Base-by-base conservation (phyloP, 2,888 invertebrate species). In the Amphipoea lucens region DNA sequence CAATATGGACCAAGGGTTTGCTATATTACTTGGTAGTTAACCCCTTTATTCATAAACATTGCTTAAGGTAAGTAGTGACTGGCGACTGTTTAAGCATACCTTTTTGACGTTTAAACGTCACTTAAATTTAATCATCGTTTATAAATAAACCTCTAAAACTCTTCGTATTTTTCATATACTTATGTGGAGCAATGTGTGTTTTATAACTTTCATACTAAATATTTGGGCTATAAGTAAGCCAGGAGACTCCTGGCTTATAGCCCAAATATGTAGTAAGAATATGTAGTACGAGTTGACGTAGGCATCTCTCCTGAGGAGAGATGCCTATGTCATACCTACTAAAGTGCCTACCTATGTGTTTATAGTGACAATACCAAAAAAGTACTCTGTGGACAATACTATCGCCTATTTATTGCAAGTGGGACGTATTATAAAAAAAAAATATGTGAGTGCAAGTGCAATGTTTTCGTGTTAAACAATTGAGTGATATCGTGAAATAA, bases 381-480 rank as follows among this genome's bases (percentile, higher is more conserved):
- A n/a, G n/a, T n/a, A n/a, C n/a, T n/a, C n/a, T n/a, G n/a, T n/a
- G n/a, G 57, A 11, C n/a, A 60, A n/a, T n/a, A 57, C 57, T 40
- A 17, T 57, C 14, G n/a, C 12, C 4, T 29, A 48, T 54, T 63
- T 20, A 81, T 63, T 63, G 40, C 63, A 29, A 20, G 14, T 29
- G 12, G 11, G 45, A 29, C 23, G n/a, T 63, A 42, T n/a, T 40
- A 36, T 66, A 36, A 5, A 42, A n/a, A 63, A 36, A 45, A 40
- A 29, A 29, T 29, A 48, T 11, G 45, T 54, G 40, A 76, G 17
- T 67, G 42, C 12, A 23, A 82, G 79, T 54, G 57, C 23, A 57
- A 57, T 23, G 54, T 66, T 57, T 12, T 36, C 4, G 45, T 60
- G 29, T 29, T 14, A 62, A 67, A 36, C 11, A 67, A 29, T 67